Conservation (phyloP, 2,113 vertebrate species). For the Takifugu flavidus region DNA sequence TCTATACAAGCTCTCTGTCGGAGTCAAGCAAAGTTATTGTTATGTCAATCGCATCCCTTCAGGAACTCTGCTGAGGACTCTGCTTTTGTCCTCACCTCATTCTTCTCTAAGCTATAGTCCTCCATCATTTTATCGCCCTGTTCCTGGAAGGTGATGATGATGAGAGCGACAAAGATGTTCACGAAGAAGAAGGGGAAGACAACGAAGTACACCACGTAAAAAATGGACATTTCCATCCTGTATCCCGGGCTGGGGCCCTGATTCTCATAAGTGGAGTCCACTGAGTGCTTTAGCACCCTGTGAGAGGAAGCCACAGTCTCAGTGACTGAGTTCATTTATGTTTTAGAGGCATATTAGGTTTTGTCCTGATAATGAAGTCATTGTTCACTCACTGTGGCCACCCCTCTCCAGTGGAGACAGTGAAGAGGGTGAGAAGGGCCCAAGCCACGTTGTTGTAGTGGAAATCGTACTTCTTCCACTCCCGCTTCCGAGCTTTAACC, state of each 20-base stretch:
- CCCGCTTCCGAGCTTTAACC: constrained; percentile 92
- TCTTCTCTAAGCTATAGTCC: constrained; percentile 96
- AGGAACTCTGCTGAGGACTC: neutral
- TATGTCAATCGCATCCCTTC: neutral
- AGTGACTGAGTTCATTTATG: constrained; percentile 14
- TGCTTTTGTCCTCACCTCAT: constrained; percentile 79
- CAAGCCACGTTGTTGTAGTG: constrained; percentile 98
- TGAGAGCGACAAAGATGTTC: constrained; percentile 97
- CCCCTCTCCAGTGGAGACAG: constrained; percentile 94
- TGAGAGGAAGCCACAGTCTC: neutral
- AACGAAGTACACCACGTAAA: constrained; percentile 98
- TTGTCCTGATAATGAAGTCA: too few relatives aligned
- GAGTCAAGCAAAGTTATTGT: constrained; percentile 11
- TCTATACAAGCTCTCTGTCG: constrained; percentile 92
- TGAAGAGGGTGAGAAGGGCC: constrained; percentile 97
- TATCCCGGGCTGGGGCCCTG: constrained; percentile 97
- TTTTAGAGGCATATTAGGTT: constrained; percentile 32
- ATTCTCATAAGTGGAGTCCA: constrained; percentile 96
- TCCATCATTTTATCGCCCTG: constrained; percentile 99
- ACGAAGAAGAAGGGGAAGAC: constrained; percentile 99
- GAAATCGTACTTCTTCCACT: constrained; percentile 97
- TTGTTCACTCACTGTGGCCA: constrained; percentile 84
- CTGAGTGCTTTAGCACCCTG: constrained; percentile 96
- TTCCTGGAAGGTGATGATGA: constrained; percentile 98
- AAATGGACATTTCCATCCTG: constrained; percentile 99